phyloP scores from a whole-genome alignment of 2,797 vertebrate species.

The Todus mexicanus region DNA sequence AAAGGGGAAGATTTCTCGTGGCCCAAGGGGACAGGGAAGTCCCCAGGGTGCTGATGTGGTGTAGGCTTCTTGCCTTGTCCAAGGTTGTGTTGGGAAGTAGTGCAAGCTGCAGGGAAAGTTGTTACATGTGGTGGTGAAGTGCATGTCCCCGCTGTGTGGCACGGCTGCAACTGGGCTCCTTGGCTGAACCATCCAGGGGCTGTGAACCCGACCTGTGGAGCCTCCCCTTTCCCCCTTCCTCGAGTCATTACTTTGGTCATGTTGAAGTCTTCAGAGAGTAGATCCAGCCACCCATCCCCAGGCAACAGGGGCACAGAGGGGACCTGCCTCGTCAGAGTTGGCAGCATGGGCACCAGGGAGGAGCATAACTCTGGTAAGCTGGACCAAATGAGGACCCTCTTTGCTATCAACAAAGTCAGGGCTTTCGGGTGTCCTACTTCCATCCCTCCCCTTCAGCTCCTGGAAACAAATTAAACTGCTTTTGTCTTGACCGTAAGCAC shows the following conservation, averaged over 20 bases:
- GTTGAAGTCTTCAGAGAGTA: constrained; percentile 18
- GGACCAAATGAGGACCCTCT: neutral
- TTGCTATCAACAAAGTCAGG: neutral
- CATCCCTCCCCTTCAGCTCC: neutral
- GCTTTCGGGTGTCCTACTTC: neutral
- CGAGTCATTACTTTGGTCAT: constrained; percentile 63
- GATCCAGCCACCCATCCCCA: neutral
- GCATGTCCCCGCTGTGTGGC: neutral
- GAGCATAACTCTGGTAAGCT: neutral
- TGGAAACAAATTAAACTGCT: constrained; percentile 22
- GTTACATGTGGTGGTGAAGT: neutral
- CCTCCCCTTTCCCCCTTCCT: neutral
- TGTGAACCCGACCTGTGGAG: neutral
- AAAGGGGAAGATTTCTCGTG: neutral
- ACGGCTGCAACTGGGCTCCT: neutral
- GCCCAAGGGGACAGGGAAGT: neutral
- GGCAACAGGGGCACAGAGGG: neutral
- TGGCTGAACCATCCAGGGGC: neutral
- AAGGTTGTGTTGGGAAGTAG: neutral
- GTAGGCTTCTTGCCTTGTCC: neutral
- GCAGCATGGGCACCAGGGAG: neutral
- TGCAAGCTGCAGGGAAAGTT: neutral
- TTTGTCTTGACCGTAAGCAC: constrained; percentile 14
- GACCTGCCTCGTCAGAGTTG: neutral
- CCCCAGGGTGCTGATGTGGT: neutral